Evolutionary conservation across 2,888 invertebrate species (phyloP).

Genomic region (Tanaodytes sp.): DNA sequence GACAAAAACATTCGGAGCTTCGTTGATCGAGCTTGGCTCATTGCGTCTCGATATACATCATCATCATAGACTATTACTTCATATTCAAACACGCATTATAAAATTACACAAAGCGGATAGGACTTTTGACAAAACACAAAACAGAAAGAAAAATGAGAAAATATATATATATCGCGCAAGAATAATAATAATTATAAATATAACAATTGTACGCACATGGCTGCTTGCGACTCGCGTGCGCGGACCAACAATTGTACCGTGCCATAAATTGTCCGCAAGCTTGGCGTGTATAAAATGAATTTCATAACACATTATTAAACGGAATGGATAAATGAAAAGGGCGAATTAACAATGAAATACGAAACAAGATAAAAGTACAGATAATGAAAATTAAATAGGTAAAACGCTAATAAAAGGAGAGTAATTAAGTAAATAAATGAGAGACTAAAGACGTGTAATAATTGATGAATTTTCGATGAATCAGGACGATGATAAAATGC

Average conservation of each 20-base stretch:
- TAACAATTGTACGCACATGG: slow-evolving; percentile 32
- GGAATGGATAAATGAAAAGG: slow-evolving; percentile 24
- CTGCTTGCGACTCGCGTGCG: slow-evolving; percentile 34
- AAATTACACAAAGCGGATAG: slow-evolving; percentile 38
- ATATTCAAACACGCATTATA: slow-evolving; percentile 57
- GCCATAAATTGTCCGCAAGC: slow-evolving; percentile 44
- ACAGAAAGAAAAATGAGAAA: no score
- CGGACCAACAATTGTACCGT: slow-evolving; percentile 41
- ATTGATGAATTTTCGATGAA: slow-evolving; percentile 54
- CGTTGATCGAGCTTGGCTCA: slow-evolving; percentile 66
- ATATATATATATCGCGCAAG: no score
- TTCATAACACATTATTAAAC: no score
- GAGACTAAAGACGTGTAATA: slow-evolving; percentile 55
- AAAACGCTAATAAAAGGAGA: slow-evolving; percentile 59
- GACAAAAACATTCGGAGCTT: no score
- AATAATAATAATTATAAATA: no score
- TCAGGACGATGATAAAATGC: slow-evolving; percentile 61
- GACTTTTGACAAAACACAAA: no score
- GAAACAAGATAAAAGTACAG: slow-evolving; percentile 29
- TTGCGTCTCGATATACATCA: slow-evolving; percentile 68
- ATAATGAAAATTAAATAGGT: slow-evolving; percentile 16
- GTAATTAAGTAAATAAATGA: slow-evolving; percentile 57
- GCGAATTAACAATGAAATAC: slow-evolving; percentile 44
- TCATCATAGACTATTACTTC: slow-evolving; percentile 39
- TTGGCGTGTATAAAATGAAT: slow-evolving; percentile 41